A percentile compares a stretch with the other conserved stretches of the same genome.
phyloP scores from a whole-genome alignment of 2,888 invertebrate genomes.

The Andricus curvator region DNA sequence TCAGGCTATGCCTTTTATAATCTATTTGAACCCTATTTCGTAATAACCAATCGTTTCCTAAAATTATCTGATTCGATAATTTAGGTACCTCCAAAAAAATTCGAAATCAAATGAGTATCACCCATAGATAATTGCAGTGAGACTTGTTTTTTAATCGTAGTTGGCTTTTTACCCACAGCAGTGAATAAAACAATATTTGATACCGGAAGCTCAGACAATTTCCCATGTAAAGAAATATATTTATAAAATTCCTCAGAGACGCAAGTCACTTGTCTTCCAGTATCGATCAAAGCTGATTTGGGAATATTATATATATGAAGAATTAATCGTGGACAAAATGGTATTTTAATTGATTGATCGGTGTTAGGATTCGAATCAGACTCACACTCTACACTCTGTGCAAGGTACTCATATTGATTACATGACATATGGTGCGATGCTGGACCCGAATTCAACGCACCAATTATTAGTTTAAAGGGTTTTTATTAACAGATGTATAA shows the following conservation, averaged over 20 bases:
- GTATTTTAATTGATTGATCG: background rate
- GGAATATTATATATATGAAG: constrained; percentile 34
- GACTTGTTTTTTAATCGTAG: constrained; percentile 46
- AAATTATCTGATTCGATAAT: constrained; percentile 43
- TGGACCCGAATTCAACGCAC: constrained; percentile 41
- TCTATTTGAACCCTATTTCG: constrained; percentile 39
- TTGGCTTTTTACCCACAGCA: constrained; percentile 48
- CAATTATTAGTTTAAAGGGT: too few relatives aligned
- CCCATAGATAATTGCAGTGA: constrained; percentile 43
- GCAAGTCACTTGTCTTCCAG: constrained; percentile 55
- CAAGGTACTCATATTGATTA: constrained; percentile 45
- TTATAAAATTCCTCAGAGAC: constrained; percentile 49
- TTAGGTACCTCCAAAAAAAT: constrained; percentile 43
- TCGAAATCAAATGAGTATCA: background rate
- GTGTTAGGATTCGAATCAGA: background rate
- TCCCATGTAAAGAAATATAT: constrained; percentile 37
- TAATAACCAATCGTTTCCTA: constrained; percentile 49
- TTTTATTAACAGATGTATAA: too few relatives aligned
- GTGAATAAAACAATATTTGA: constrained; percentile 46
- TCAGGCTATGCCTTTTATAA: constrained; percentile 15
- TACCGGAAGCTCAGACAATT: constrained; percentile 46
- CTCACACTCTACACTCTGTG: background rate
- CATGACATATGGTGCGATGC: constrained; percentile 25
- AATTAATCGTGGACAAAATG: constrained; percentile 44
- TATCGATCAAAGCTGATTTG: constrained; percentile 48